phyloP scores from a whole-genome alignment of 2,797 vertebrate species.

The Ptychobarbus kaznakovi region DNA sequence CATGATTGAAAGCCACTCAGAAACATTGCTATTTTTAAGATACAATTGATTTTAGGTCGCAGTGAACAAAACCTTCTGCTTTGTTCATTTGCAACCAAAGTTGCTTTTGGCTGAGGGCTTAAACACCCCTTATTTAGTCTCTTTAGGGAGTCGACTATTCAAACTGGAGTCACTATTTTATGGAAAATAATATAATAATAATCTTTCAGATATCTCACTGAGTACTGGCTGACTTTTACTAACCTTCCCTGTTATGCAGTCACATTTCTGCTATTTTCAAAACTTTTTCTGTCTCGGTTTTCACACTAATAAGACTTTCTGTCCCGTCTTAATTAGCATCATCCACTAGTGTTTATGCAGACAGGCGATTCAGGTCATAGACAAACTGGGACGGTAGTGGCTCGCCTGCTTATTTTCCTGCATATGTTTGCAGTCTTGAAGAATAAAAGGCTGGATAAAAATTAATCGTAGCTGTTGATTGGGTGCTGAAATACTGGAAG shows the following conservation, averaged over 20 bases:
- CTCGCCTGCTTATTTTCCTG: slow-evolving; percentile 69
- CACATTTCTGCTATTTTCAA: slow-evolving; percentile 17
- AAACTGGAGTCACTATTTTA: background rate
- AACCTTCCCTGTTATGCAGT: slow-evolving; percentile 27
- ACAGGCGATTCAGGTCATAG: slow-evolving; percentile 76
- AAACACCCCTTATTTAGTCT: background rate
- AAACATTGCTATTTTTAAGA: slow-evolving; percentile 31
- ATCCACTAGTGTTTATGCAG: slow-evolving; percentile 73
- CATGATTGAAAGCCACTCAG: slow-evolving; percentile 39
- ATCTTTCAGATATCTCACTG: background rate
- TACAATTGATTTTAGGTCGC: slow-evolving; percentile 5
- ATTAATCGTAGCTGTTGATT: slow-evolving; percentile 66
- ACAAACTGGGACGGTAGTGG: slow-evolving; percentile 74
- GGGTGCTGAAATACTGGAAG: slow-evolving; percentile 74
- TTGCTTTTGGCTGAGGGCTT: slow-evolving; percentile 1
- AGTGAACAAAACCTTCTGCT: slow-evolving; percentile 20
- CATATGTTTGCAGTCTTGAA: slow-evolving; percentile 63
- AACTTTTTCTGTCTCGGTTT: slow-evolving; percentile 60
- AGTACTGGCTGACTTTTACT: slow-evolving; percentile 19
- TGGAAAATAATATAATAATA: background rate
- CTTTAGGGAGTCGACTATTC: background rate
- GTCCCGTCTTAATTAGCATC: slow-evolving; percentile 74
- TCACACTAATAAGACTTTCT: slow-evolving; percentile 50
- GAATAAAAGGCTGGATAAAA: slow-evolving; percentile 40
- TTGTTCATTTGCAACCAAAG: slow-evolving; percentile 25